These are phyloP conservation scores for Eulemur macaco DNA, from an alignment of 2,113 vertebrate species.

Conservation along the genomic window DNA sequence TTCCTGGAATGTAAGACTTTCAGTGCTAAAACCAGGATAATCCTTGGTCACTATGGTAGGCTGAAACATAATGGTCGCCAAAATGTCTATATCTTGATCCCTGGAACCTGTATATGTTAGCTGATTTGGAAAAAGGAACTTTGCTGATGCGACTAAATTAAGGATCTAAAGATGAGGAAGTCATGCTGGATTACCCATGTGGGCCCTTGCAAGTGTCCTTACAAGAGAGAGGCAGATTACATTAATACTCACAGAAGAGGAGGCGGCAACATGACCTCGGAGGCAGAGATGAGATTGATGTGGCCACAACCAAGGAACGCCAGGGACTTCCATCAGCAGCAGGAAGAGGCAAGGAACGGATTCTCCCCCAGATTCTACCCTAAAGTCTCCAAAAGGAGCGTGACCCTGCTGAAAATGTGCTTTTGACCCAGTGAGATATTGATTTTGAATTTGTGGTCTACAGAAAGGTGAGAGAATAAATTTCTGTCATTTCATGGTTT, in stretches of 20 bases:
- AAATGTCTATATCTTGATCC: neutral
- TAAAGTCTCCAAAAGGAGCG: neutral
- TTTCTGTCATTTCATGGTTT: neutral
- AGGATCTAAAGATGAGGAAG: neutral
- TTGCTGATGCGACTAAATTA: neutral
- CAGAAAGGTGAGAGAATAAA: neutral
- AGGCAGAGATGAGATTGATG: neutral
- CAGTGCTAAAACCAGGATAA: neutral
- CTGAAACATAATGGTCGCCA: neutral
- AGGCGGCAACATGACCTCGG: rapidly evolving
- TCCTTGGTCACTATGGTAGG: neutral
- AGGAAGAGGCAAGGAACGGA: neutral
- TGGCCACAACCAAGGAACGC: neutral
- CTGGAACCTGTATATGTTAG: neutral
- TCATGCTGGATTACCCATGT: neutral
- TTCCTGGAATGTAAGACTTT: neutral
- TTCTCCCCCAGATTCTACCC: neutral
- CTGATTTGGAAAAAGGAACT: neutral
- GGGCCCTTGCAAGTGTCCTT: neutral
- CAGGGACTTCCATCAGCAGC: neutral
- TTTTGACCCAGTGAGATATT: neutral
- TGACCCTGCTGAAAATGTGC: neutral
- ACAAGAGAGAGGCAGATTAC: neutral
- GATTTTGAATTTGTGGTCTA: neutral
- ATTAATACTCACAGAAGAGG: neutral